Percentiles rank a stretch among this genome's conserved stretches.
Conservation (phyloP, 2,113 vertebrate species). For the Toxostoma redivivum region DNA sequence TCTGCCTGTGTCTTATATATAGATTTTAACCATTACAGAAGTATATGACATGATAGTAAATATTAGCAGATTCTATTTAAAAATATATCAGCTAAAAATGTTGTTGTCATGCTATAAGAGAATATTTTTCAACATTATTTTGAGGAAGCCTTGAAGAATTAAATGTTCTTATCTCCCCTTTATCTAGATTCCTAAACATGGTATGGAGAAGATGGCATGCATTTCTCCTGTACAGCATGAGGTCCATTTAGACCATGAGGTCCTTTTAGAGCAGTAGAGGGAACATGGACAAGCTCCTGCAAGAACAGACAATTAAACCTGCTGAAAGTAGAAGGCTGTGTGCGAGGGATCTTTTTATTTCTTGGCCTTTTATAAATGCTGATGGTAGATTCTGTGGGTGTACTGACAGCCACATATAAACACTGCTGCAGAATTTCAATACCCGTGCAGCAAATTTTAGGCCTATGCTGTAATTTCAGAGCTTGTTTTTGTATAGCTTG, state of each 20-base stretch:
- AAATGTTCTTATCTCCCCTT: background rate
- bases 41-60: background rate
- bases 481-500: conserved; percentile 27
- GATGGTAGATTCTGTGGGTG: conserved; percentile 23
- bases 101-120: background rate
- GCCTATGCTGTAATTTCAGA: conserved; percentile 23
- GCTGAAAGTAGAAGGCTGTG: background rate
- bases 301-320: conserved; percentile 7
- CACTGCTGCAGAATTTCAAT: background rate
- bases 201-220: conserved; percentile 10
- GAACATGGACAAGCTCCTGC: background rate
- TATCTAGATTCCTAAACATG: background rate
- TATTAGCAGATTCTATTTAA: background rate
- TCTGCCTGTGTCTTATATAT: background rate
- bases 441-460: background rate
- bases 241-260: too few species aligned
- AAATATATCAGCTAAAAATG: conserved; percentile 9
- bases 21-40: background rate
- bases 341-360: background rate
- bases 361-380: background rate
- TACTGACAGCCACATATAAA: background rate
- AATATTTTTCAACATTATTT: background rate
- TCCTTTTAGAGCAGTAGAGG: background rate
- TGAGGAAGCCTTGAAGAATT: background rate
- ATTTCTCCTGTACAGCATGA: conserved; percentile 18